Evolutionary conservation across 2,113 vertebrate genomes (phyloP).

Genomic region (Nematolebias whitei): DNA sequence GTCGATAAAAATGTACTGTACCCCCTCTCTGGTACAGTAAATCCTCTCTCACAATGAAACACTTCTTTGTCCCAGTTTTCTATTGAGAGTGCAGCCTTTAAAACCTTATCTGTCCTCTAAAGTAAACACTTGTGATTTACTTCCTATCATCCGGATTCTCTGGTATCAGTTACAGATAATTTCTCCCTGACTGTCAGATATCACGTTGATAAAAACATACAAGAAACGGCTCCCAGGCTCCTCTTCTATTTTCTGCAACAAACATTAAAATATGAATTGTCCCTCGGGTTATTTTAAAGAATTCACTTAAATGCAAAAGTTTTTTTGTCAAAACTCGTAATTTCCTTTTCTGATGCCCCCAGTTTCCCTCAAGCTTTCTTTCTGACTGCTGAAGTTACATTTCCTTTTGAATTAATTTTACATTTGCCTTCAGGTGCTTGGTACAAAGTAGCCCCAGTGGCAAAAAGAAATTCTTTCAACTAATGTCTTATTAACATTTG

Average conservation of each 20-base stretch:
- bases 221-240: neutral
- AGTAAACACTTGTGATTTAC: constrained; percentile 58
- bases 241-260: constrained; percentile 8
- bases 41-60: constrained; percentile 30
- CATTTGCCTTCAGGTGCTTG: neutral
- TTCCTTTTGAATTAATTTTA: constrained; percentile 21
- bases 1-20: constrained; percentile 17
- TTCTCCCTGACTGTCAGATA: neutral
- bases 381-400: constrained; percentile 6
- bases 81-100: constrained; percentile 44
- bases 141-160: constrained; percentile 45
- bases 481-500: no score
- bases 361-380: neutral
- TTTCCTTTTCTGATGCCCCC: constrained; percentile 25
- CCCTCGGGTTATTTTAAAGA: neutral
- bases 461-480: neutral
- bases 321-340: constrained; percentile 14
- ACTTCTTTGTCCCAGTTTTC: constrained; percentile 20
- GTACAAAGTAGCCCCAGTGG: neutral
- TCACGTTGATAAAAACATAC: constrained; percentile 1
- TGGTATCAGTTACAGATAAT: neutral
- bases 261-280: neutral
- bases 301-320: neutral
- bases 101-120: constrained; percentile 44
- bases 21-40: constrained; percentile 17